phyloP scores from a whole-genome alignment of 2,797 vertebrate species.

The Hydrophis major region DNA sequence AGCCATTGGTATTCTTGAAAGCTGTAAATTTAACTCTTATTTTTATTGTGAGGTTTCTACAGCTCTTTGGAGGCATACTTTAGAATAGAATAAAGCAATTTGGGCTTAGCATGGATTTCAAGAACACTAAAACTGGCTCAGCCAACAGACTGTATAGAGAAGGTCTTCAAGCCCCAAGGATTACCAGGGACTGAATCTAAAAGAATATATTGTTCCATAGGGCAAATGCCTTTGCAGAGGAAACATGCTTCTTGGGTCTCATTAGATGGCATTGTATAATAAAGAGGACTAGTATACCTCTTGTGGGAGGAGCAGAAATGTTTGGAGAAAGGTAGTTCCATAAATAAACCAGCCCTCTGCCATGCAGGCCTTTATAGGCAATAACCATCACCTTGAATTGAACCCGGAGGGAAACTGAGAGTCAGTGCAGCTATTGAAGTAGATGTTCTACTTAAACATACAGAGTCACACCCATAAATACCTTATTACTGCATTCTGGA shows the following conservation, averaged over 20 bases:
- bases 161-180: not conserved
- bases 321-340: not conserved
- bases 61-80: not conserved
- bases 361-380: not conserved
- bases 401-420: not conserved
- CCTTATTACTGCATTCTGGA: not conserved
- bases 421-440: not conserved
- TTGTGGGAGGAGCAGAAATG: not conserved
- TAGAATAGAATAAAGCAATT: not conserved
- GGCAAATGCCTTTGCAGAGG: not conserved
- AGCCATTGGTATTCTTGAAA: slow-evolving; percentile 37
- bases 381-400: not conserved
- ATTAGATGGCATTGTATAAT: not conserved
- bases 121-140: not conserved
- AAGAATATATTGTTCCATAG: not conserved
- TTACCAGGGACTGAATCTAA: not conserved
- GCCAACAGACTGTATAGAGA: not conserved
- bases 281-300: not conserved
- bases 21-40: not conserved
- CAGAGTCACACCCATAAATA: not conserved
- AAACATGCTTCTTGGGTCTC: not conserved
- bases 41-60: slow-evolving; percentile 8
- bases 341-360: not conserved
- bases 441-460: not conserved
- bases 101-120: not conserved